Conservation (phyloP, 2,113 vertebrate species). For the Aplodontia rufa region DNA sequence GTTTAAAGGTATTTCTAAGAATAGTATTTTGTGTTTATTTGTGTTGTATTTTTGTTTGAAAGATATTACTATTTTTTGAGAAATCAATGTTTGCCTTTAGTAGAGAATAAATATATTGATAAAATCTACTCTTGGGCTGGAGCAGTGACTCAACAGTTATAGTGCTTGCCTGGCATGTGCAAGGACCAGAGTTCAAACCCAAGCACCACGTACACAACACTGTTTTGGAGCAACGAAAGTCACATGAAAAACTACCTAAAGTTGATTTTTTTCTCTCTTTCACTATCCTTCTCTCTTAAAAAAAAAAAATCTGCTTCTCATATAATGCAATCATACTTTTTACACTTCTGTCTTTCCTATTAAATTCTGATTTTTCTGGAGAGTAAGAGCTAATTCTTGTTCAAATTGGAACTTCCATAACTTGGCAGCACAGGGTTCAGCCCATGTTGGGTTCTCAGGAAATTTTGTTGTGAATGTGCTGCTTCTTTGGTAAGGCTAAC, state of each 20-base stretch:
- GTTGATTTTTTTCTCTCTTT: too few species aligned
- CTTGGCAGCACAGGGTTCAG: neutral
- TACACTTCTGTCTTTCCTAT: neutral
- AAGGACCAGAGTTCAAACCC: too few species aligned
- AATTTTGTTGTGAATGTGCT: neutral
- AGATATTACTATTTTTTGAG: constrained; percentile 20
- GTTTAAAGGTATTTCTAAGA: neutral
- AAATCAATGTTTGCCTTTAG: constrained; percentile 31
- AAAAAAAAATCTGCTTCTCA: too few species aligned
- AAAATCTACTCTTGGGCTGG: too few species aligned
- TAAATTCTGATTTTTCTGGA: constrained; percentile 21
- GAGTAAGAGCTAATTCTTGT: neutral
- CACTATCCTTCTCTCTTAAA: too few species aligned
- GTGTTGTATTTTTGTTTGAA: neutral
- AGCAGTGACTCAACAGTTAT: too few species aligned
- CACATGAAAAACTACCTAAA: too few species aligned
- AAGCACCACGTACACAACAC: too few species aligned
- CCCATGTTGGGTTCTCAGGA: neutral
- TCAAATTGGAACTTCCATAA: neutral
- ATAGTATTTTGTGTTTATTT: neutral
- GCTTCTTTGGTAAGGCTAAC: neutral
- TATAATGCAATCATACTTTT: neutral
- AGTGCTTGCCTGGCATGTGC: too few species aligned
- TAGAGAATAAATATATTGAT: constrained; percentile 6
- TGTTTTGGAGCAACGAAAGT: too few species aligned